Evolutionary conservation across 2,888 invertebrate species (phyloP).

Genomic region (Drosophila sordidula): DNA sequence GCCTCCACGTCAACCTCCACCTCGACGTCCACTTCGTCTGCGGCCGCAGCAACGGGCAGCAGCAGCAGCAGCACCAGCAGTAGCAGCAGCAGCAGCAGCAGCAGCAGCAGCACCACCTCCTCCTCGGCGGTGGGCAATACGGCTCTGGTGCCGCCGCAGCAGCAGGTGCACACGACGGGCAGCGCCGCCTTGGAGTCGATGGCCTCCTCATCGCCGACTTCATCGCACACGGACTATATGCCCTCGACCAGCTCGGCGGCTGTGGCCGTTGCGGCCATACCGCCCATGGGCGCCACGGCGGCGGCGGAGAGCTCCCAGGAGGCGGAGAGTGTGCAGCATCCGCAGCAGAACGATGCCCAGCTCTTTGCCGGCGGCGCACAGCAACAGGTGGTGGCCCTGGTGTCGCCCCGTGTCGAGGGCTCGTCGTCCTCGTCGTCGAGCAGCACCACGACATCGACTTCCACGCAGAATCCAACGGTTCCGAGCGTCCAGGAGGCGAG

Average conservation of each 20-base stretch:
- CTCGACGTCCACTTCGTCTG: constrained; percentile 74
- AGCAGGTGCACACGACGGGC: constrained; percentile 87
- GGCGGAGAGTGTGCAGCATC: constrained; percentile 84
- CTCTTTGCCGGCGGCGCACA: constrained; percentile 84
- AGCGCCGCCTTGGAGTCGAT: constrained; percentile 85
- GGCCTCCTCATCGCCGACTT: constrained; percentile 89
- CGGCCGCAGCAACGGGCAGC: constrained; percentile 48
- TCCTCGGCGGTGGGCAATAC: constrained; percentile 83
- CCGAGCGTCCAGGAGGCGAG: constrained; percentile 80
- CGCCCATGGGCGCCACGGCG: constrained; percentile 86
- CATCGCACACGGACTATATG: constrained; percentile 93
- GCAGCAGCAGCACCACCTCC: constrained; percentile 11
- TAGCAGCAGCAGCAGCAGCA: constrained; percentile 39
- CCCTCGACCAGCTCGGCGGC: constrained; percentile 91
- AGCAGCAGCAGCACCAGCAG: constrained; percentile 45
- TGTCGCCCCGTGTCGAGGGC: constrained; percentile 90
- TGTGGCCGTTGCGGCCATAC: constrained; percentile 89
- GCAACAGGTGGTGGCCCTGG: constrained; percentile 89
- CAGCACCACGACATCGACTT: constrained; percentile 60
- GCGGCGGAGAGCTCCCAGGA: constrained; percentile 86
- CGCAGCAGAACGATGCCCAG: constrained; percentile 83
- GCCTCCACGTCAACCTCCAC: constrained; percentile 74
- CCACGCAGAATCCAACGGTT: constrained; percentile 72
- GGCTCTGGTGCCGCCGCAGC: constrained; percentile 87
- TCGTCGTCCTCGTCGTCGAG: constrained; percentile 74